phyloP scores from a whole-genome alignment of 2,888 invertebrate genomes.

The Entomobrya multifasciata region DNA sequence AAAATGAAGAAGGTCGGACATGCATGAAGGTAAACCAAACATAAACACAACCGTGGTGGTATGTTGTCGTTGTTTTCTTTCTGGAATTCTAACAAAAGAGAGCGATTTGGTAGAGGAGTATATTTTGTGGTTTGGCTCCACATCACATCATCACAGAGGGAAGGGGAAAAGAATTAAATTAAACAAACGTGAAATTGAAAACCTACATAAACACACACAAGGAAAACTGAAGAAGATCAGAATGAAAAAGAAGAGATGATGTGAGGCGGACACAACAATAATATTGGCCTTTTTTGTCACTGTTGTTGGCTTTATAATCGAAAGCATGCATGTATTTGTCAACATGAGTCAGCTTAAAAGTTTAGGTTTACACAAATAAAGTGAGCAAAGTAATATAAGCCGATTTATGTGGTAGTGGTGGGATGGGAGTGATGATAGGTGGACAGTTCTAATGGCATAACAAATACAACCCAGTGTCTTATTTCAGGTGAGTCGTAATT shows the following conservation, averaged over 20 bases:
- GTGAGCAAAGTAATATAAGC: background rate
- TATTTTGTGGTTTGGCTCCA: constrained; percentile 13
- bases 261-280: constrained; percentile 56
- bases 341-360: constrained; percentile 69
- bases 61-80: background rate
- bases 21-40: constrained; percentile 69
- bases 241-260: constrained; percentile 7
- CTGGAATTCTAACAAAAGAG: no score
- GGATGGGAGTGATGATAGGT: background rate
- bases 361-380: constrained; percentile 8
- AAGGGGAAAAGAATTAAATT: constrained; percentile 13
- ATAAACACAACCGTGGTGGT: constrained; percentile 46
- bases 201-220: constrained; percentile 29
- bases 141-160: background rate
- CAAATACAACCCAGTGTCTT: constrained; percentile 2
- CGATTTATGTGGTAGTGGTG: no score
- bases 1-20: constrained; percentile 38
- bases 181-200: constrained; percentile 60
- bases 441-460: background rate
- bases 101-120: background rate
- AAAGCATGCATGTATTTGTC: constrained; percentile 56
- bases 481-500: constrained; percentile 27
- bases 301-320: constrained; percentile 2
- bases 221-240: background rate
- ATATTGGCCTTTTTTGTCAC: constrained; percentile 51